phyloP scores from a whole-genome alignment of 2,113 vertebrate genomes.

The Monopterus albus region DNA sequence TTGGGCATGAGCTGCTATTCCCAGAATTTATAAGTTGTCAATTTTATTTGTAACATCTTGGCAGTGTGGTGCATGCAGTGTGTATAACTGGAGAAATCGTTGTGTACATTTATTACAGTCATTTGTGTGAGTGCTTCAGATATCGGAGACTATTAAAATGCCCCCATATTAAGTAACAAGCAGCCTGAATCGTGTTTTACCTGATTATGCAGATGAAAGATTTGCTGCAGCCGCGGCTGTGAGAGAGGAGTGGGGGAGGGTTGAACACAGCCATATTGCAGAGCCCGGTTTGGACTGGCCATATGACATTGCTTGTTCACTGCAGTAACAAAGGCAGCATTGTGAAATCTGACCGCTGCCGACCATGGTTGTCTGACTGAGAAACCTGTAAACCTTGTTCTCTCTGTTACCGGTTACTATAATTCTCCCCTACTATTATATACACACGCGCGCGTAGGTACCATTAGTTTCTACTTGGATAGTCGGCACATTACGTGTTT shows the following conservation, averaged over 20 bases:
- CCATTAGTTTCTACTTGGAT: no score
- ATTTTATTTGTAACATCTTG: constrained; percentile 35
- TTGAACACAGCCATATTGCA: constrained; percentile 43
- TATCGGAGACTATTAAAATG: constrained; percentile 56
- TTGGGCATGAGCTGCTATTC: constrained; percentile 36
- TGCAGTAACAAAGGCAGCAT: constrained; percentile 55
- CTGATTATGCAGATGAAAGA: background rate
- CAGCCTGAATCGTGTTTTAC: constrained; percentile 18
- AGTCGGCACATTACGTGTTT: no score
- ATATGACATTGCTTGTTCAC: constrained; percentile 62
- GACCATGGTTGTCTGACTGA: constrained; percentile 21
- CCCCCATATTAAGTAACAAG: constrained; percentile 22
- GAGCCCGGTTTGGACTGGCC: constrained; percentile 28
- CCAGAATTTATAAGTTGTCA: constrained; percentile 12
- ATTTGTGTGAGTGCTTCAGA: constrained; percentile 49
- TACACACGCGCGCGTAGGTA: no score
- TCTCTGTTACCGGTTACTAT: no score
- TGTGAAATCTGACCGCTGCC: constrained; percentile 47
- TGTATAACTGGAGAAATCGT: constrained; percentile 29
- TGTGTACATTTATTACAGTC: no score
- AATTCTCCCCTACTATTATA: no score
- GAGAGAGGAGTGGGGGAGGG: constrained; percentile 43
- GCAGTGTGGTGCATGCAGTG: constrained; percentile 47
- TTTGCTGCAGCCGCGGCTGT: constrained; percentile 9
- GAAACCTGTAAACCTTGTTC: constrained; percentile 35